Evolutionary conservation across 2,888 invertebrate genomes (phyloP).

Genomic region (Epiblema foenella): DNA sequence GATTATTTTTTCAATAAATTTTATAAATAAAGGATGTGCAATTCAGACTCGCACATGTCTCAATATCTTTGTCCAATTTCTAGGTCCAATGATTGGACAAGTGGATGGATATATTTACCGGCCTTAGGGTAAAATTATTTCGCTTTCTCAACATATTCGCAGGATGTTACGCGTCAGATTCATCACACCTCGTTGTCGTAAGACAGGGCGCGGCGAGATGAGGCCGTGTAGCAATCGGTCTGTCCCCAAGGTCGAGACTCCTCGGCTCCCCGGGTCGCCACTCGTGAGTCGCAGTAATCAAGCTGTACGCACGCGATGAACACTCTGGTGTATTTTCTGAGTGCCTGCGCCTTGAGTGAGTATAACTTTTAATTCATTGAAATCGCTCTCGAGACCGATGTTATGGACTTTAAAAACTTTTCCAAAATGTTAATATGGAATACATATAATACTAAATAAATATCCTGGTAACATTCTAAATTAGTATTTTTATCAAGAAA

Average conservation of each 20-base stretch:
- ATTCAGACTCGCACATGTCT: too few species aligned
- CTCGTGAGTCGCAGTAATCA: constrained; percentile 66
- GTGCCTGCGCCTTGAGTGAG: constrained; percentile 74
- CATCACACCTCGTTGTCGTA: constrained; percentile 52
- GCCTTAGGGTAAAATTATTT: background rate
- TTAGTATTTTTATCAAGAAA: too few species aligned
- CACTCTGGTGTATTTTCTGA: constrained; percentile 69
- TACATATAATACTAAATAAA: too few species aligned
- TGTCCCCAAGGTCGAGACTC: constrained; percentile 72
- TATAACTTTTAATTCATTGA: constrained; percentile 39
- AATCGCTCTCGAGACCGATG: background rate
- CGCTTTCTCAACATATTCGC: constrained; percentile 1
- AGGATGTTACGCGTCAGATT: background rate
- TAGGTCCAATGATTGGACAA: too few species aligned
- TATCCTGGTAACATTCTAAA: too few species aligned
- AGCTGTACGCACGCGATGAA: constrained; percentile 64
- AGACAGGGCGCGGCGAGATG: constrained; percentile 64
- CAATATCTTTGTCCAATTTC: too few species aligned
- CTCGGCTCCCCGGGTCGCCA: constrained; percentile 56
- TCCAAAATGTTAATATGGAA: too few species aligned
- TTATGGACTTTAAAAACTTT: too few species aligned
- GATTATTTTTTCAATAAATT: too few species aligned
- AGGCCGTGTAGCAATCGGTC: constrained; percentile 69
- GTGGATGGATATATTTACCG: too few species aligned
- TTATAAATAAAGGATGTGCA: too few species aligned